Percentiles rank a stretch among this genome's conserved stretches.
These are phyloP conservation scores for Cinclus mexicanus DNA, from an alignment of 2,113 vertebrate species.

Conservation along the genomic window DNA sequence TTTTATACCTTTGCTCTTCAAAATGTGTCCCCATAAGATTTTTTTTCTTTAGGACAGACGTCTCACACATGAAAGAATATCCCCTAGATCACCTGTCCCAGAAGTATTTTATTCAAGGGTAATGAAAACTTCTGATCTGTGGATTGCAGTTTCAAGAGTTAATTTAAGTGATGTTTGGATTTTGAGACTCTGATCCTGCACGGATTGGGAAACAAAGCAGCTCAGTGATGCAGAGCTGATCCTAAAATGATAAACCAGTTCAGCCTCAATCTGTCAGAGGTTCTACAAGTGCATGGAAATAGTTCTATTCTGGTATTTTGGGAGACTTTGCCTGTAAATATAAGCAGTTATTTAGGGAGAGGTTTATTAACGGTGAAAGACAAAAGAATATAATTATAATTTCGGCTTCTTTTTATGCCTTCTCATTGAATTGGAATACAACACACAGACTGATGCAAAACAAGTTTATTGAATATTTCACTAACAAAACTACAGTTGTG, in stretches of 20 bases:
- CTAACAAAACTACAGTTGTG: background rate
- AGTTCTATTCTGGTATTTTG: background rate
- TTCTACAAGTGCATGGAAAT: background rate
- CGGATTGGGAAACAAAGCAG: background rate
- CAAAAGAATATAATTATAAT: background rate
- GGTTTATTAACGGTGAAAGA: background rate
- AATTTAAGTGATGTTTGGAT: background rate
- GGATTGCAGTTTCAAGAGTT: background rate
- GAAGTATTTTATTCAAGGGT: background rate
- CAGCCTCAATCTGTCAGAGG: background rate
- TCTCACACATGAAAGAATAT: background rate
- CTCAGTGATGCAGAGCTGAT: background rate
- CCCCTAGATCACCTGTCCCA: accelerated
- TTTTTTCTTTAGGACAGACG: background rate
- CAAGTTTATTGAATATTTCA: constrained; percentile 12
- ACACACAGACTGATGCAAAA: constrained; percentile 27
- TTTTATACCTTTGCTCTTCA: background rate
- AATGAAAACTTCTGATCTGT: background rate
- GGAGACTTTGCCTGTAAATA: background rate
- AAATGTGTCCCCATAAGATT: accelerated
- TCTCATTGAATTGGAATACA: background rate
- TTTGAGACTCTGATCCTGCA: background rate
- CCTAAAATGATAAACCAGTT: background rate
- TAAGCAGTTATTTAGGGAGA: background rate
- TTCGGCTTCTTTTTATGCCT: background rate